phyloP scores from a whole-genome alignment of 2,113 vertebrate genomes.

The Probosciger aterrimus region DNA sequence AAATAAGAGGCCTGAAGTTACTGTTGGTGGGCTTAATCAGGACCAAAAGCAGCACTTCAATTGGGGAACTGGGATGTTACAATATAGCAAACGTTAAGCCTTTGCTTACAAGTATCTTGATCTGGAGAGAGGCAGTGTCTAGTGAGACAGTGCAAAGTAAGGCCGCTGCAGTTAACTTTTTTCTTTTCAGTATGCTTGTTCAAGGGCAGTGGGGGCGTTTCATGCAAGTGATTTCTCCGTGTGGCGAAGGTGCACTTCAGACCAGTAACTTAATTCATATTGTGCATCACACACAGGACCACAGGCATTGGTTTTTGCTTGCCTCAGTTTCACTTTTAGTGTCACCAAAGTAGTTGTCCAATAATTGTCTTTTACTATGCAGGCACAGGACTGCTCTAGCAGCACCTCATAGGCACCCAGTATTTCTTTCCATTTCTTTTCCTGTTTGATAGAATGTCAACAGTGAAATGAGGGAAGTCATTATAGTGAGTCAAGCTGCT shows the following conservation, averaged over 20 bases:
- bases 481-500: not conserved
- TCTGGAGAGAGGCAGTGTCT: not conserved
- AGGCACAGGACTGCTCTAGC: not conserved
- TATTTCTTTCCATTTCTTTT: not conserved
- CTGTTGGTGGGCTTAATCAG: not conserved
- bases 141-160: not conserved
- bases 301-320: not conserved
- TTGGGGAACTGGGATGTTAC: not conserved
- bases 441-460: not conserved
- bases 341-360: not conserved
- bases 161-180: not conserved
- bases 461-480: accelerated
- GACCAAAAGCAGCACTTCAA: not conserved
- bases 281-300: not conserved
- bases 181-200: not conserved
- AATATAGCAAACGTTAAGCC: not conserved
- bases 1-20: not conserved
- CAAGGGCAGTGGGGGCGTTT: not conserved
- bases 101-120: not conserved
- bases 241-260: not conserved
- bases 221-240: not conserved
- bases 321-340: not conserved
- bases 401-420: not conserved
- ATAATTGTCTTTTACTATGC: not conserved
- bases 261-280: accelerated